Base-by-base conservation (phyloP, 2,888 invertebrate species). In the Chaetoderma sp. region DNA sequence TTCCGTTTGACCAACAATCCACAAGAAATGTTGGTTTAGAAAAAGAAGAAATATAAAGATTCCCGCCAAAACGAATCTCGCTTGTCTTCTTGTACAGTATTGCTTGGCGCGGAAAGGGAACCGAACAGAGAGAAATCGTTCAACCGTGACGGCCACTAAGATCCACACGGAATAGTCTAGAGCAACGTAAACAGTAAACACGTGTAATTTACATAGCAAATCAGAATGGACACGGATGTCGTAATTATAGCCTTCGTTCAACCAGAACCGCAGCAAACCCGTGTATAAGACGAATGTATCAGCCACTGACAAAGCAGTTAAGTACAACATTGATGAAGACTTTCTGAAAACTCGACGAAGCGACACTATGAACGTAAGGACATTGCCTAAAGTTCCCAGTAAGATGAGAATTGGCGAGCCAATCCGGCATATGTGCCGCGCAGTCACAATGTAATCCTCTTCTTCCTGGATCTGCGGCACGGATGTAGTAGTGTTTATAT, bases 101-200 rank as follows among this genome's bases (percentile, higher is more conserved):
- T 63, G 23, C 39, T 67, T 78, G 23, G 79, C 76, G 25, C 65
- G 64, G 42, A 80, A 72, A 0, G 84, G 84, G 32, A 78, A 70
- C n/a, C 79, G 78, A 1, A 84, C 81, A 16, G 74, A 79, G 10
- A 84, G 58, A 60, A 80, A 81, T 16, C 84, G 70, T 61, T 84
- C 83, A 4, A 81, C 60, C 6, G 82, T 83, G 25, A 83, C 80
- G 0, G 79, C 74, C 4, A 83, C 81, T 8, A 83, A 63, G 6
- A 80, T 72, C 83, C 83, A 84, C 0, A 81, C 81, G 30, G 81
- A 78, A 23, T 76, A 70, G 45, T 82, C 83, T 28, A 80, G 66
- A 0, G 75, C 71, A 0, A 77, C 60, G 65, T 83, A 84, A 4
- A 83, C 82, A 1, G 81, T 36, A 60, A 82, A 82, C 18, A 75